Conservation (phyloP, 2,113 vertebrate genomes). For the Morone chrysops region DNA sequence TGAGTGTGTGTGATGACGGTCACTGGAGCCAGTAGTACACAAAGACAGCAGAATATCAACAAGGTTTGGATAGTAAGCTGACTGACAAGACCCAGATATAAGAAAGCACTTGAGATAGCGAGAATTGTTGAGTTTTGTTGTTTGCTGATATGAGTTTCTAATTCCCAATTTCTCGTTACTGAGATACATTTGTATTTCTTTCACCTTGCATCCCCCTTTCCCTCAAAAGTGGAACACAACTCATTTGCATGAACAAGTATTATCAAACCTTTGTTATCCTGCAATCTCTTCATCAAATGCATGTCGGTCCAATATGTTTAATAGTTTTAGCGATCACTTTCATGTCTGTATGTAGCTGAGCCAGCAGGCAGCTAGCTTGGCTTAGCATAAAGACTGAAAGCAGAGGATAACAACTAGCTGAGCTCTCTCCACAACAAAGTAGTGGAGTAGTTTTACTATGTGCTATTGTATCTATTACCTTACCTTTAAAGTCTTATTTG, state of each 20-base stretch:
- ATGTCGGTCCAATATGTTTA: background rate
- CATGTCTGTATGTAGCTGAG: background rate
- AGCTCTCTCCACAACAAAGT: background rate
- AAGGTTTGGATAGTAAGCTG: constrained; percentile 47
- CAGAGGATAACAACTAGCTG: background rate
- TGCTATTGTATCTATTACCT: background rate
- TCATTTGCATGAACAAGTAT: background rate
- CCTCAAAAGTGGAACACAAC: background rate
- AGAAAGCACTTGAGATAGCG: constrained; percentile 43
- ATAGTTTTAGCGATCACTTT: background rate
- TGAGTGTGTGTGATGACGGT: constrained; percentile 54
- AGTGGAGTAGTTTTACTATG: background rate
- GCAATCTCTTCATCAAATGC: background rate
- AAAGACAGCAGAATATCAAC: constrained; percentile 73
- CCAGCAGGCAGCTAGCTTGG: background rate
- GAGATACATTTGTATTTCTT: background rate
- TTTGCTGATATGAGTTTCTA: constrained; percentile 31
- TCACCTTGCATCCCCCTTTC: background rate
- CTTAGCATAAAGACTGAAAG: background rate
- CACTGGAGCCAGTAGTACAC: constrained; percentile 64
- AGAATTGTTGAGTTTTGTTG: constrained; percentile 21
- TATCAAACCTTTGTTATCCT: background rate
- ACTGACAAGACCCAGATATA: constrained; percentile 38
- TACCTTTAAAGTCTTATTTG: constrained; percentile 14
- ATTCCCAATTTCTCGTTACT: background rate